Percentiles rank a stretch among this genome's conserved stretches.
phyloP scores from a whole-genome alignment of 1,140 invertebrate species.

The Leptopilina clavipes region DNA sequence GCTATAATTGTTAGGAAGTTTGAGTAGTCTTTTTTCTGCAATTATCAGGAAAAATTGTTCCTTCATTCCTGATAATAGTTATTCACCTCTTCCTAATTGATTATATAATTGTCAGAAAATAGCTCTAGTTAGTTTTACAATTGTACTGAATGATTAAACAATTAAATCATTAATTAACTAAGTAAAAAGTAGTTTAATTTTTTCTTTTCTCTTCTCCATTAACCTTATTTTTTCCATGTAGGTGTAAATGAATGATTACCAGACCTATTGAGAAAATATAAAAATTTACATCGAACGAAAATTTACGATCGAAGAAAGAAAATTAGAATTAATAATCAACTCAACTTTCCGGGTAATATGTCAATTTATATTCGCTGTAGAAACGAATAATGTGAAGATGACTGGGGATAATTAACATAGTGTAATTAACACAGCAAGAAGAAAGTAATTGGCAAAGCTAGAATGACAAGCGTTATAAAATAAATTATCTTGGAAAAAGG shows the following conservation, averaged over 20 bases:
- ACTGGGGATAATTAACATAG: conserved; percentile 18
- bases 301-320: conserved; percentile 1
- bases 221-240: too few relatives aligned
- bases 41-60: too few relatives aligned
- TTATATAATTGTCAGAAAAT: too few relatives aligned
- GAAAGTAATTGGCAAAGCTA: conserved; percentile 1
- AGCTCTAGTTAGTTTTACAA: too few relatives aligned
- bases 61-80: too few relatives aligned
- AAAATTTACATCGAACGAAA: neutral
- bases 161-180: too few relatives aligned
- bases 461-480: neutral
- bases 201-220: too few relatives aligned
- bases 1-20: too few relatives aligned
- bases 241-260: neutral
- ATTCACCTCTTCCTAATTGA: too few relatives aligned
- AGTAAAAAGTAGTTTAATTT: too few relatives aligned
- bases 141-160: too few relatives aligned
- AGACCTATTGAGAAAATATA: neutral
- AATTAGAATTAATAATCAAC: conserved; percentile 19
- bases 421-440: conserved; percentile 24
- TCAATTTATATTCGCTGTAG: conserved; percentile 23
- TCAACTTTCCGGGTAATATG: conserved; percentile 25
- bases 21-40: too few relatives aligned
- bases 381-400: conserved; percentile 15
- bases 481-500: conserved; percentile 5